phyloP scores from a whole-genome alignment of 1,140 invertebrate species.

The Aphelenchoides fujianensis region DNA sequence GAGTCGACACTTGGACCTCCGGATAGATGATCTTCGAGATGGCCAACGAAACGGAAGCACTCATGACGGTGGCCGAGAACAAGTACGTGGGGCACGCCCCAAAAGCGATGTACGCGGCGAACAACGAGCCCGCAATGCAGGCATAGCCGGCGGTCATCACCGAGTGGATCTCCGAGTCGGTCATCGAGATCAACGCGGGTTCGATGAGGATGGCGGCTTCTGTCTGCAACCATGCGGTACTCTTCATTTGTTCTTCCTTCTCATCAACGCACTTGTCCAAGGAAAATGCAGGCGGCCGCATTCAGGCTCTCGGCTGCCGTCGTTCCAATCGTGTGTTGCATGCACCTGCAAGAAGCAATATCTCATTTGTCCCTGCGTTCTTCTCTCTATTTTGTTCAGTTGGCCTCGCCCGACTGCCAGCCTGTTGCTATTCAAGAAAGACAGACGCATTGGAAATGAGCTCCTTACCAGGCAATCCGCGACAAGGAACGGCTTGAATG shows the following conservation, averaged over 20 bases:
- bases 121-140: conserved; percentile 83
- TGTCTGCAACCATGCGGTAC: too few species aligned
- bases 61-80: conserved; percentile 88
- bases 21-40: conserved; percentile 85
- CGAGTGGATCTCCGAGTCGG: conserved; percentile 82
- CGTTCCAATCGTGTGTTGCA: conserved; percentile 74
- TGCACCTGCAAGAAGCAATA: too few species aligned
- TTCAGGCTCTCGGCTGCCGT: conserved; percentile 85
- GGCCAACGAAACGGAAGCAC: conserved; percentile 83
- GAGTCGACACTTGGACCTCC: conserved; percentile 71
- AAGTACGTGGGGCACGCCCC: conserved; percentile 62
- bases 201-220: conserved; percentile 85
- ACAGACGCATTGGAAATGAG: too few species aligned
- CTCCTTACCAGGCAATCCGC: conserved; percentile 76
- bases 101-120: conserved; percentile 70
- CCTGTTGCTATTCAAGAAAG: too few species aligned
- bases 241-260: neutral
- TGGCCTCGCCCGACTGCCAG: too few species aligned
- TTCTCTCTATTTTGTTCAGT: too few species aligned
- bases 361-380: too few species aligned
- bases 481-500: conserved; percentile 80
- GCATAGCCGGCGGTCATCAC: conserved; percentile 89
- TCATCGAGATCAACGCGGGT: conserved; percentile 77
- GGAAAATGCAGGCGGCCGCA: conserved; percentile 80
- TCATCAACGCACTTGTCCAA: conserved; percentile 78